These are phyloP conservation scores for Nicator chloris DNA, from an alignment of 2,113 vertebrate species.

Conservation along the genomic window DNA sequence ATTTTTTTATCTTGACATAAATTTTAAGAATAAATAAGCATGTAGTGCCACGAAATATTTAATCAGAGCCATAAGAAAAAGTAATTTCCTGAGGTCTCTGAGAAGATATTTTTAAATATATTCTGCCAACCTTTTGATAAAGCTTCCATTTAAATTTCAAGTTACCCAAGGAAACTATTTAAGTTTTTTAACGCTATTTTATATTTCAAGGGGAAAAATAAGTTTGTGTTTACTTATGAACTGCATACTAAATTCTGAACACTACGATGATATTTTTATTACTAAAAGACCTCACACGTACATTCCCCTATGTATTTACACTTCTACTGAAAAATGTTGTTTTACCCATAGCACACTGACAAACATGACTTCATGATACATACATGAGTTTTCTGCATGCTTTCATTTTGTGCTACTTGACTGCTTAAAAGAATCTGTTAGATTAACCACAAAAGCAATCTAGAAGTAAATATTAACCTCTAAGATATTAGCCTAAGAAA, in stretches of 20 bases:
- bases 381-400: not conserved
- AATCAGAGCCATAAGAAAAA: slow-evolving; percentile 16
- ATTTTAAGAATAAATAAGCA: slow-evolving; percentile 39
- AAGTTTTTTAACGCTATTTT: not conserved
- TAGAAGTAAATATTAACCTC: not conserved
- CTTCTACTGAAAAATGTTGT: not conserved
- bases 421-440: not conserved
- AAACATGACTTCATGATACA: not conserved
- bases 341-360: not conserved
- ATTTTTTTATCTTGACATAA: not conserved
- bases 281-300: not conserved
- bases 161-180: not conserved
- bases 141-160: slow-evolving; percentile 17
- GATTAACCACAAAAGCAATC: not conserved
- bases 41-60: slow-evolving; percentile 21
- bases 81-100: slow-evolving; percentile 15
- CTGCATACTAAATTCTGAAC: not conserved
- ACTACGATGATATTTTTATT: not conserved
- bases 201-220: slow-evolving; percentile 2
- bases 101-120: not conserved
- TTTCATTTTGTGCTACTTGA: not conserved
- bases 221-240: not conserved
- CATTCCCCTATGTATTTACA: not conserved
- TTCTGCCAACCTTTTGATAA: not conserved
- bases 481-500: not conserved